phyloP scores from a whole-genome alignment of 2,113 vertebrate species.

The Motacilla tschutschensis region DNA sequence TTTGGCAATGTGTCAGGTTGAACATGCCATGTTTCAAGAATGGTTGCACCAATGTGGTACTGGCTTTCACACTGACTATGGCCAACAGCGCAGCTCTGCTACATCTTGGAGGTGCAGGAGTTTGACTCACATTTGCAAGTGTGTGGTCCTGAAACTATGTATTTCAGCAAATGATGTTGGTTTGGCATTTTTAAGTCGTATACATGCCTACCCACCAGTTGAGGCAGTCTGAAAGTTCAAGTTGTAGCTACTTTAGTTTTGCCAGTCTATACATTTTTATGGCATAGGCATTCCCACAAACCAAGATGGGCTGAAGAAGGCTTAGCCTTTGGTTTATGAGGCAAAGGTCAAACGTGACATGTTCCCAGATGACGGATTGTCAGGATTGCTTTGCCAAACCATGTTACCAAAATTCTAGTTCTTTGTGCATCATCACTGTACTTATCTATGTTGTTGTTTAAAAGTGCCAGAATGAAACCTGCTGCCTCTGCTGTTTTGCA shows the following conservation, averaged over 20 bases:
- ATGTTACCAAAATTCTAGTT: conserved; percentile 28
- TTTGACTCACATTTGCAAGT: not conserved
- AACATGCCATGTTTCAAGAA: accelerated
- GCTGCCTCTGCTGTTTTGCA: not conserved
- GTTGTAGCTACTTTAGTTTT: not conserved
- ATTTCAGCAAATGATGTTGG: not conserved
- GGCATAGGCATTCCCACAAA: not conserved
- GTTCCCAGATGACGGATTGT: not conserved
- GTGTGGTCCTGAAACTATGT: not conserved
- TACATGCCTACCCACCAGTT: not conserved
- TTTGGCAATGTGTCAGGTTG: not conserved
- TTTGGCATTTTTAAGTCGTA: not conserved
- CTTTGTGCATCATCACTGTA: not conserved
- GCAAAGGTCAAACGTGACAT: conserved; percentile 9
- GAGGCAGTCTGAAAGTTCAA: not conserved
- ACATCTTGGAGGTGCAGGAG: accelerated
- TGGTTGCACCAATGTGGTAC: not conserved
- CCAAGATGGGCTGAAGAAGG: not conserved
- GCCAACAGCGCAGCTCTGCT: not conserved
- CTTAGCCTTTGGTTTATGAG: not conserved
- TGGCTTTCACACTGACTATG: accelerated
- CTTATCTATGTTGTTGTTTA: not conserved
- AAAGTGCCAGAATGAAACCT: not conserved
- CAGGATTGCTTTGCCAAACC: conserved; percentile 5
- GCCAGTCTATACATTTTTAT: not conserved